Evolutionary conservation across 2,888 invertebrate genomes (phyloP).

Genomic region (Polydrusus cervinus): DNA sequence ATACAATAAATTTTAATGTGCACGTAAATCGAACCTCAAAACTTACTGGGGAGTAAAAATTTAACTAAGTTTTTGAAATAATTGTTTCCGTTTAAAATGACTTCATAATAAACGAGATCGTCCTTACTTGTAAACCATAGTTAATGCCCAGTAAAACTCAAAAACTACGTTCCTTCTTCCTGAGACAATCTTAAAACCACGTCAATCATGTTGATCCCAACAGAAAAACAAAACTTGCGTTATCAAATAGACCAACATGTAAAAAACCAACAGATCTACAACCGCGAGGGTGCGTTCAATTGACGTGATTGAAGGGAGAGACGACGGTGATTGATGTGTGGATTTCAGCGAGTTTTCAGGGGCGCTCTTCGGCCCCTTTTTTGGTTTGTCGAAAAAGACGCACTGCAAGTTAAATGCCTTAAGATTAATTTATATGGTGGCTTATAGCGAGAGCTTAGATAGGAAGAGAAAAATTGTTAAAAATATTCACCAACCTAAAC

Average conservation of each 20-base stretch:
- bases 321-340: conserved; percentile 32
- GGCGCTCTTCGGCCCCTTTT: conserved; percentile 3
- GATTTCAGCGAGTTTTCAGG: conserved; percentile 19
- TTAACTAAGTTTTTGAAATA: too few relatives aligned
- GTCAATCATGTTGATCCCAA: too few relatives aligned
- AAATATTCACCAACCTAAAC: too few relatives aligned
- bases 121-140: too few relatives aligned
- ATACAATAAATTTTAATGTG: too few relatives aligned
- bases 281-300: conserved; percentile 29
- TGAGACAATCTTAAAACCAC: too few relatives aligned
- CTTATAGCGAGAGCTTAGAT: not conserved
- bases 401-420: conserved; percentile 8
- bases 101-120: too few relatives aligned
- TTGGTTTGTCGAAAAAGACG: conserved; percentile 13
- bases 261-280: conserved; percentile 21
- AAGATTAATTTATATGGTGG: conserved; percentile 18
- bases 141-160: too few relatives aligned
- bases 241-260: conserved; percentile 18
- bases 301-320: conserved; percentile 34
- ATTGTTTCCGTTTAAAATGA: too few relatives aligned
- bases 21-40: too few relatives aligned
- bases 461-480: not conserved
- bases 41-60: too few relatives aligned
- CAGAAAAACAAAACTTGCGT: not conserved
- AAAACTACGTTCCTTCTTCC: too few relatives aligned